These are phyloP conservation scores for Adoxophyes honmai DNA, from an alignment of 1,140 invertebrate species.

Conservation along the genomic window DNA sequence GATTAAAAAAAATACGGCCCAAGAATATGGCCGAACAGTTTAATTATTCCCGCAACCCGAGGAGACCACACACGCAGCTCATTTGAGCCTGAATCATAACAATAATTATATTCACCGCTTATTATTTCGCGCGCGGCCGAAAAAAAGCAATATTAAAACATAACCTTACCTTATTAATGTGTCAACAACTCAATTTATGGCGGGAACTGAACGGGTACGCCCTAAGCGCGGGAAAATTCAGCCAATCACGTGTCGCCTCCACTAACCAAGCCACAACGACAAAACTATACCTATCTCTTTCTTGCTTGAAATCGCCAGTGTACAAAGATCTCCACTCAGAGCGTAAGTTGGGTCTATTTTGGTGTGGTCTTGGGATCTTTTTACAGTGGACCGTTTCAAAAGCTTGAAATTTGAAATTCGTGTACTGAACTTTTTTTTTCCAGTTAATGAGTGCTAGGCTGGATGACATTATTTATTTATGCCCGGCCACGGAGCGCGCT, in stretches of 20 bases:
- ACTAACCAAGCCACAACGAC: constrained; percentile 30
- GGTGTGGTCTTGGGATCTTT: not conserved
- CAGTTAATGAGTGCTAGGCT: constrained; percentile 29
- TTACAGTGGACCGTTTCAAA: not conserved
- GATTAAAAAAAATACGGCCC: constrained; percentile 27
- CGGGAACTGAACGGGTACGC: constrained; percentile 61
- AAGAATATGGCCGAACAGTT: constrained; percentile 9
- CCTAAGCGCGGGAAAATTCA: constrained; percentile 44
- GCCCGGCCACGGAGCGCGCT: constrained; percentile 22
- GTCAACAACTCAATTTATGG: constrained; percentile 30
- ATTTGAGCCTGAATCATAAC: constrained; percentile 14
- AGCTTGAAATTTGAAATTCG: constrained; percentile 13
- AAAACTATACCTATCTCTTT: constrained; percentile 34
- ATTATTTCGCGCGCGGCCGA: constrained; percentile 20
- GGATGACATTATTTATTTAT: constrained; percentile 56
- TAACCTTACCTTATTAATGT: constrained; percentile 72
- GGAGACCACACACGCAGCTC: constrained; percentile 15
- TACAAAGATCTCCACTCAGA: not conserved
- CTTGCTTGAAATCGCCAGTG: constrained; percentile 15
- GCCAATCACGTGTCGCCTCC: constrained; percentile 39
- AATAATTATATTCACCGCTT: constrained; percentile 17
- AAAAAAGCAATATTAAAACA: constrained; percentile 69
- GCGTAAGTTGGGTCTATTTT: not conserved
- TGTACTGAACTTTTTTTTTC: constrained; percentile 13
- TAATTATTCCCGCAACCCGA: constrained; percentile 14